A percentile compares a stretch with the other conserved stretches of the same genome.
phyloP scores from a whole-genome alignment of 2,797 vertebrate genomes.

The Steatocranus sp. region DNA sequence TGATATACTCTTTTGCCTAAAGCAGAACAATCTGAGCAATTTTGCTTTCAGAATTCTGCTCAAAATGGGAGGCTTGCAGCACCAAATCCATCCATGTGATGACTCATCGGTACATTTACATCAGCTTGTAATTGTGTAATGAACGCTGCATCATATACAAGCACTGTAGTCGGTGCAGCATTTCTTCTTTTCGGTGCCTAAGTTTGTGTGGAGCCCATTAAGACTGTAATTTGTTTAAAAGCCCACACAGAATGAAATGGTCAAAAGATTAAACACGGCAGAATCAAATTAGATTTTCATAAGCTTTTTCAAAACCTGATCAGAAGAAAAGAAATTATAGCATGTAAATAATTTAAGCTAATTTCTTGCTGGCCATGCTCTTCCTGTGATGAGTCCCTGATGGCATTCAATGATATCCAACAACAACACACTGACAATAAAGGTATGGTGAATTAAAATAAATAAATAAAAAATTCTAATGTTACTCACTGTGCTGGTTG shows the following conservation, averaged over 20 bases:
- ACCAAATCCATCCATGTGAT: neutral
- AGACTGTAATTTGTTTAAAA: neutral
- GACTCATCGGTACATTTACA: neutral
- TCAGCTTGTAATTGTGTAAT: neutral
- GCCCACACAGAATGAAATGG: neutral
- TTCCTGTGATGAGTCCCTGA: rapidly evolving
- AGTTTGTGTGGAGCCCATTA: neutral
- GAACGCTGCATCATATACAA: neutral
- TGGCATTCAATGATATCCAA: neutral
- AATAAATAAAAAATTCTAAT: rapidly evolving
- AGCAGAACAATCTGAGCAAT: neutral
- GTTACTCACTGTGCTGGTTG: slow-evolving; percentile 92
- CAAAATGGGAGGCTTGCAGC: neutral
- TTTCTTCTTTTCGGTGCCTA: rapidly evolving
- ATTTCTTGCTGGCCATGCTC: neutral
- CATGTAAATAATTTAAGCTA: neutral
- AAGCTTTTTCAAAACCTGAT: neutral
- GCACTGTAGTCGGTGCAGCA: rapidly evolving
- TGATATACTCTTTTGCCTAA: neutral
- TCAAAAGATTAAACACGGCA: neutral
- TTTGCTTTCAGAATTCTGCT: neutral
- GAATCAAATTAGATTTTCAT: neutral
- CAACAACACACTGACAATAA: neutral
- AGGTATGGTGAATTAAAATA: rapidly evolving
- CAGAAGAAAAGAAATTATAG: rapidly evolving